Evolutionary conservation across 2,797 vertebrate genomes (phyloP).

Genomic region (Alosa sapidissima): DNA sequence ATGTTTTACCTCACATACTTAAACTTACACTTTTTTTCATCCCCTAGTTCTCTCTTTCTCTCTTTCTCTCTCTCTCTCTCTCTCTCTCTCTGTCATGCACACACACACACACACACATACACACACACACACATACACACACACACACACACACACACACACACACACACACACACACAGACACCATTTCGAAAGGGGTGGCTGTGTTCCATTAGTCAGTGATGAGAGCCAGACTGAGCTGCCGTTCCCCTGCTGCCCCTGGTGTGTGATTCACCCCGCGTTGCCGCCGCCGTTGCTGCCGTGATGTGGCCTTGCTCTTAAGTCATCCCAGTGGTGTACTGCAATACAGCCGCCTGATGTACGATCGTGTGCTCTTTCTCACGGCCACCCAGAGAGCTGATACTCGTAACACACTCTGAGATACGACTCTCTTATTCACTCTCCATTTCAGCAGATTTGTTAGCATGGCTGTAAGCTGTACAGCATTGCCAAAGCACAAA

Average conservation of each 20-base stretch:
- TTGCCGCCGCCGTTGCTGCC: not conserved
- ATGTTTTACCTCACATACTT: not conserved
- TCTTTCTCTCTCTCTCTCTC: not conserved
- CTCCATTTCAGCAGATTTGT: not conserved
- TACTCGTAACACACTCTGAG: not conserved
- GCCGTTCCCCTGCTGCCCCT: not conserved
- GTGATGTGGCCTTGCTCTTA: not conserved
- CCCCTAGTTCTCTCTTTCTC: not conserved
- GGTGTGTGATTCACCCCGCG: not conserved
- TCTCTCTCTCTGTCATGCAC: too few relatives aligned
- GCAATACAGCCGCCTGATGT: not conserved
- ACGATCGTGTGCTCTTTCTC: not conserved
- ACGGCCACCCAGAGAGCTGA: not conserved
- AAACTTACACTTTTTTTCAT: not conserved
- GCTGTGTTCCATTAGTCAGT: slow-evolving; percentile 20
- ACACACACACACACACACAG: slow-evolving; percentile 31
- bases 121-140: slow-evolving; percentile 32
- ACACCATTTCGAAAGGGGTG: not conserved
- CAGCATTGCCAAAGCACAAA: not conserved
- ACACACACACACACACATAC: slow-evolving; percentile 34
- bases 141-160: slow-evolving; percentile 29
- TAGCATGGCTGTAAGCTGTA: not conserved
- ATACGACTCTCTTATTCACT: not conserved
- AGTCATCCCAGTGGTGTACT: not conserved
- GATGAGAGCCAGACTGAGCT: slow-evolving; percentile 3